Evolutionary conservation across 2,888 invertebrate species (phyloP).

Genomic region (Cantharis rufa): DNA sequence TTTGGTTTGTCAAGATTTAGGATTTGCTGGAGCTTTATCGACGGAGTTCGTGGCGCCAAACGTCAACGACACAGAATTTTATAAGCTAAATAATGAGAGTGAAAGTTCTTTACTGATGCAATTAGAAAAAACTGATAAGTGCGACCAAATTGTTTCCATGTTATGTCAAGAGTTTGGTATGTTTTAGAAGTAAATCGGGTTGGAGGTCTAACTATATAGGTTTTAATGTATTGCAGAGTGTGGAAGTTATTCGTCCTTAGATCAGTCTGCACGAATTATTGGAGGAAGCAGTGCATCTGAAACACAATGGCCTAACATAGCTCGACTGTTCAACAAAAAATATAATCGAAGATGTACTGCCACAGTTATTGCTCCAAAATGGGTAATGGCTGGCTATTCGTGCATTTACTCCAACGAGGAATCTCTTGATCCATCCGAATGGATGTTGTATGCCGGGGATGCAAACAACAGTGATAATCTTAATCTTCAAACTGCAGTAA

Average conservation of each 20-base stretch:
- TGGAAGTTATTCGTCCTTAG: conserved; percentile 50
- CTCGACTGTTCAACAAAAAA: conserved; percentile 57
- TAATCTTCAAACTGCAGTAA: conserved; percentile 46
- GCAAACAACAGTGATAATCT: conserved; percentile 47
- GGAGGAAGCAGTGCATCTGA: conserved; percentile 57
- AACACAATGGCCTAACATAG: conserved; percentile 64
- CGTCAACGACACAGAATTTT: conserved; percentile 42
- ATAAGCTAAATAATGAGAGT: conserved; percentile 9
- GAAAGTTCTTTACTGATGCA: conserved; percentile 52
- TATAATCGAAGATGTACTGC: conserved; percentile 57
- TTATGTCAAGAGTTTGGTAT: conserved; percentile 63
- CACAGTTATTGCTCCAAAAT: conserved; percentile 57
- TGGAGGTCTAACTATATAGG: neutral
- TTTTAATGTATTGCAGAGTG: conserved; percentile 48
- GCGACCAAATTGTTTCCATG: conserved; percentile 58
- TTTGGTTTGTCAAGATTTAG: conserved; percentile 60
- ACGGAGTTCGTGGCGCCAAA: conserved; percentile 44
- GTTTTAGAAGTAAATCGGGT: conserved; percentile 31
- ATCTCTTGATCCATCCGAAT: conserved; percentile 35
- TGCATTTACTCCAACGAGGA: conserved; percentile 49
- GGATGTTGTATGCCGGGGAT: conserved; percentile 51
- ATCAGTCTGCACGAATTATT: conserved; percentile 56
- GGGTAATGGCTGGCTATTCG: conserved; percentile 58
- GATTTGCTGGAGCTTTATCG: conserved; percentile 55
- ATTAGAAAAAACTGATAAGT: conserved; percentile 54